Conservation (phyloP, 2,888 invertebrate genomes). For the Archips crataeganus region DNA sequence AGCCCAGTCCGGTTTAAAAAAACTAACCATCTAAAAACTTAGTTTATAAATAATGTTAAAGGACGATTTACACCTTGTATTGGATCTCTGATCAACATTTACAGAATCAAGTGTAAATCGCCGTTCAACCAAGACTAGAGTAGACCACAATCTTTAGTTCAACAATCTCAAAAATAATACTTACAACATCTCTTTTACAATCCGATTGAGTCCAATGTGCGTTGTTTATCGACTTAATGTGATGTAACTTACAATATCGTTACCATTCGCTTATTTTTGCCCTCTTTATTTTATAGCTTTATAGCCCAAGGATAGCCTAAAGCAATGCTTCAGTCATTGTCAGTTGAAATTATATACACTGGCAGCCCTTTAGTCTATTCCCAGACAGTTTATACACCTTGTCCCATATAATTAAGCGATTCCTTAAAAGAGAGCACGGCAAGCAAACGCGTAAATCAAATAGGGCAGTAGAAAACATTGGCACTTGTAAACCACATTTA, state of each 20-base stretch:
- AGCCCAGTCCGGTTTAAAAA: conserved; percentile 60
- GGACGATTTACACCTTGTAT: conserved; percentile 52
- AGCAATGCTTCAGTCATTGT: background rate
- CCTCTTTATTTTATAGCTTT: background rate
- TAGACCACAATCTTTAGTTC: conserved; percentile 54
- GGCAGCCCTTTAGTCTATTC: background rate
- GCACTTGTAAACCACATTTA: conserved; percentile 31
- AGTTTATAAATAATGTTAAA: conserved; percentile 59
- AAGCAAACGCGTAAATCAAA: conserved; percentile 21
- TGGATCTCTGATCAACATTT: conserved; percentile 24
- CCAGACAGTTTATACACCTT: background rate
- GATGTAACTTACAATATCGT: conserved; percentile 32
- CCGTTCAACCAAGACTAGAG: conserved; percentile 62
- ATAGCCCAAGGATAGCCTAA: background rate
- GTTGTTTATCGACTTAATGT: conserved; percentile 44
- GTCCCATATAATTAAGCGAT: background rate
- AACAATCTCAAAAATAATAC: conserved; percentile 61
- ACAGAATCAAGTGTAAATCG: conserved; percentile 45
- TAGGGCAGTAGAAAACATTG: conserved; percentile 36
- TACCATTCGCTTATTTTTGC: conserved; percentile 23
- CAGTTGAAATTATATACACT: background rate
- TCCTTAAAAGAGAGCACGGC: background rate
- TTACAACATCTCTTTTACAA: conserved; percentile 45
- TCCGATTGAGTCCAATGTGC: conserved; percentile 52
- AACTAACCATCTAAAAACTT: conserved; percentile 65